phyloP scores from a whole-genome alignment of 35 echinoderm and acorn worm species.

The Antedon bifida region DNA sequence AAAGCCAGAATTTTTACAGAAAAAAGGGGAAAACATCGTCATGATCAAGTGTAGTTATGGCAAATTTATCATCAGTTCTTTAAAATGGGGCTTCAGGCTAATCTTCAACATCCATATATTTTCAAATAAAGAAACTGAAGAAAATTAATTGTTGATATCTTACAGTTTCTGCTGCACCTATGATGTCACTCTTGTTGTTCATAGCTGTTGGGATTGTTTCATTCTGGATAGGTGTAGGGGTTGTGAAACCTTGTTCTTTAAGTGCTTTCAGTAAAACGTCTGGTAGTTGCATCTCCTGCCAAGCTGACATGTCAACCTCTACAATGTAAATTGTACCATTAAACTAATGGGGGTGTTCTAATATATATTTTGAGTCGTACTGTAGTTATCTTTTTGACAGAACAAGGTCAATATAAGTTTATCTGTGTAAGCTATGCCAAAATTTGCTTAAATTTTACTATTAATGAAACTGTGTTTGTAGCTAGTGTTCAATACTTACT shows the following conservation, averaged over 20 bases:
- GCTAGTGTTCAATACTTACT: too few relatives aligned
- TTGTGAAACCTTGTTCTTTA: conserved; percentile 37
- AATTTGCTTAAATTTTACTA: too few relatives aligned
- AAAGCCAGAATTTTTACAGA: too few relatives aligned
- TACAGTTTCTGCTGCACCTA: conserved; percentile 91
- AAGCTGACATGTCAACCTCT: conserved; percentile 55
- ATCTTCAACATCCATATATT: neutral
- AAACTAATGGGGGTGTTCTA: neutral
- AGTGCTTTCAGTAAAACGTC: conserved; percentile 30
- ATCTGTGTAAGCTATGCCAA: too few relatives aligned
- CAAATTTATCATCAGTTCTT: too few relatives aligned
- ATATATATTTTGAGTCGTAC: conserved; percentile 16
- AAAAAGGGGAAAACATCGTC: too few relatives aligned
- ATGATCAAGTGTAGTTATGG: too few relatives aligned
- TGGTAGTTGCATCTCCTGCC: conserved; percentile 42
- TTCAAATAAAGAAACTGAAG: neutral
- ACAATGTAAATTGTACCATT: neutral
- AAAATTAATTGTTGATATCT: too few relatives aligned
- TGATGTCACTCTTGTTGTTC: conserved; percentile 42
- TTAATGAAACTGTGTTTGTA: too few relatives aligned
- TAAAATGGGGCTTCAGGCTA: neutral
- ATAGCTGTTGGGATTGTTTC: conserved; percentile 59
- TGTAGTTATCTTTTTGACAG: neutral
- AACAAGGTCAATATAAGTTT: too few relatives aligned
- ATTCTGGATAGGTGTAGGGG: conserved; percentile 62